A percentile compares a stretch with the other conserved stretches of the same genome.
Conservation (phyloP, 1,140 invertebrate genomes). For the Leguminivora glycinivorella region DNA sequence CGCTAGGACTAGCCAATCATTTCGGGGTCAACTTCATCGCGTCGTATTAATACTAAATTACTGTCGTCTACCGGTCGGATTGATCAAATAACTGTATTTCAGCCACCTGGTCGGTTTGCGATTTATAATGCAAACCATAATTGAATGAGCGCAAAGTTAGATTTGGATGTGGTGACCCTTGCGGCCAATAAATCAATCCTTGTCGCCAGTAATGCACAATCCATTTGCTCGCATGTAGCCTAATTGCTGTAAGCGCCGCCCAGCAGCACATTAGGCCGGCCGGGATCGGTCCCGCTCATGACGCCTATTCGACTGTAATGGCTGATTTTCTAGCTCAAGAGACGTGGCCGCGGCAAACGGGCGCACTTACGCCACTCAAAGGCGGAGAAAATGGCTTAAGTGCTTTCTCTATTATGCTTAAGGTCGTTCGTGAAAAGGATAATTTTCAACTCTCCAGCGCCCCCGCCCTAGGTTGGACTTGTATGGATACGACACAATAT, state of each 20-base stretch:
- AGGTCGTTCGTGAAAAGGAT: conserved; percentile 78
- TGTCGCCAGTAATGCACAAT: conserved; percentile 75
- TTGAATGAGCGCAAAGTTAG: conserved; percentile 13
- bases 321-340: conserved; percentile 78
- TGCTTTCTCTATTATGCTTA: conserved; percentile 79
- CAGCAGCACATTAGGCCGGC: conserved; percentile 70
- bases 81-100: conserved; percentile 24
- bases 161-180: conserved; percentile 42
- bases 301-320: conserved; percentile 68
- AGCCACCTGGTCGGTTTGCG: neutral
- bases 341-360: conserved; percentile 66
- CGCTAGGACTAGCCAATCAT: neutral
- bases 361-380: conserved; percentile 77
- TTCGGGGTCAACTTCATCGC: conserved; percentile 7
- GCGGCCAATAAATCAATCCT: conserved; percentile 73
- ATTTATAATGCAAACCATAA: conserved; percentile 12
- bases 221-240: conserved; percentile 74
- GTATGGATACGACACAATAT: conserved; percentile 41
- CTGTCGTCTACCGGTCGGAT: conserved; percentile 1
- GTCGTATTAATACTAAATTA: conserved; percentile 5
- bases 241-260: conserved; percentile 76
- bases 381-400: conserved; percentile 79
- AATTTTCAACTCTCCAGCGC: conserved; percentile 76
- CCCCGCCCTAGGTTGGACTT: conserved; percentile 52
- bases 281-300: conserved; percentile 36